Evolutionary conservation across 2,113 vertebrate species (phyloP).

Genomic region (Ranitomeya imitator): DNA sequence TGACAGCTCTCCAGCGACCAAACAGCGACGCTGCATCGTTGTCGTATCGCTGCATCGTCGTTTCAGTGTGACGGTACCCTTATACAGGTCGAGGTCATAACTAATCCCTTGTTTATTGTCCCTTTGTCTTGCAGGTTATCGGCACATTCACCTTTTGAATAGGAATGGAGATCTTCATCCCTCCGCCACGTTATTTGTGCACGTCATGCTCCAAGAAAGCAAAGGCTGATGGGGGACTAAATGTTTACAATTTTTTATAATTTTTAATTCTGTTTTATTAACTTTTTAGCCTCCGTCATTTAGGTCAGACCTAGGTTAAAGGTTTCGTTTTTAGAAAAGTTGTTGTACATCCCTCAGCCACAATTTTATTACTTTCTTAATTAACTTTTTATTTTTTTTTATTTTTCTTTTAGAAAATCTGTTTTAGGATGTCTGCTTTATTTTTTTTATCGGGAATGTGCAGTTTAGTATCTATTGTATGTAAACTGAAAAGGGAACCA

Average conservation of each 20-base stretch:
- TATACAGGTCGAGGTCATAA: too few species aligned
- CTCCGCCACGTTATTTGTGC: constrained; percentile 89
- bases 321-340: not conserved
- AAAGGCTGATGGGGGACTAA: not conserved
- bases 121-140: constrained; percentile 79
- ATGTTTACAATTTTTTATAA: constrained; percentile 32
- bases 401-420: not conserved
- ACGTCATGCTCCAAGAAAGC: constrained; percentile 63
- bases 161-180: constrained; percentile 80
- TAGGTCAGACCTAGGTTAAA: constrained; percentile 8
- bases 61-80: too few species aligned
- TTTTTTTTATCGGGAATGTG: not conserved
- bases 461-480: not conserved
- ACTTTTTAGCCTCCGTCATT: constrained; percentile 22
- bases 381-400: not conserved
- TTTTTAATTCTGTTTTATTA: constrained; percentile 20
- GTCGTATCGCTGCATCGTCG: too few species aligned
- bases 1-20: too few species aligned
- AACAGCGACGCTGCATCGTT: too few species aligned
- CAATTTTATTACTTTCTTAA: not conserved
- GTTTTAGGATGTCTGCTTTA: not conserved
- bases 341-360: not conserved
- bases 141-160: constrained; percentile 88
- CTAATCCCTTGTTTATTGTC: not conserved
- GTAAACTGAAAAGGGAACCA: not conserved